These are phyloP conservation scores for Globicephala melas DNA, from an alignment of 2,113 vertebrate species.

Conservation along the genomic window DNA sequence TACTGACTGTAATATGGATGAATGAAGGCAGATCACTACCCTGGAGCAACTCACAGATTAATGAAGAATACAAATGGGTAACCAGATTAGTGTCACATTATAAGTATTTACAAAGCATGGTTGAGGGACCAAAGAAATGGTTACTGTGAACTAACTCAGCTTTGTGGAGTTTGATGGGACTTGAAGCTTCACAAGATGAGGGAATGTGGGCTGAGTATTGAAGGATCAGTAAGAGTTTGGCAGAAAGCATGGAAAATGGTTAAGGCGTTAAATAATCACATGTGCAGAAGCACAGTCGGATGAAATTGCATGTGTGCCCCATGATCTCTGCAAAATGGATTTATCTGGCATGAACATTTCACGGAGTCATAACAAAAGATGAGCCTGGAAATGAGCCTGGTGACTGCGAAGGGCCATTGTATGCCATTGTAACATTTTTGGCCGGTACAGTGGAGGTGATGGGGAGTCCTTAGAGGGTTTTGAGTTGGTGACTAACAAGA, in stretches of 20 bases:
- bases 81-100: background rate
- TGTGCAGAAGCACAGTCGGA: background rate
- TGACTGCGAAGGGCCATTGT: background rate
- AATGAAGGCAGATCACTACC: background rate
- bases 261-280: background rate
- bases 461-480: background rate
- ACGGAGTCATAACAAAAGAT: background rate
- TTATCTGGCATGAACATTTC: slow-evolving; percentile 10
- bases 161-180: background rate
- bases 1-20: background rate
- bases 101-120: background rate
- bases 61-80: background rate
- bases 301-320: background rate
- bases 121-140: background rate
- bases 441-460: background rate
- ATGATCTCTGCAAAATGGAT: background rate
- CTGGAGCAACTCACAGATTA: background rate
- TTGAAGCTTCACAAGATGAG: background rate
- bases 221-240: background rate
- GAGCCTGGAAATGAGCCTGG: background rate
- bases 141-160: background rate
- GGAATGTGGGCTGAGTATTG: background rate
- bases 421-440: background rate
- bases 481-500: background rate
- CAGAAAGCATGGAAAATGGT: background rate